Base-by-base conservation (phyloP, 2,113 vertebrate genomes). In the Pantherophis guttatus region DNA sequence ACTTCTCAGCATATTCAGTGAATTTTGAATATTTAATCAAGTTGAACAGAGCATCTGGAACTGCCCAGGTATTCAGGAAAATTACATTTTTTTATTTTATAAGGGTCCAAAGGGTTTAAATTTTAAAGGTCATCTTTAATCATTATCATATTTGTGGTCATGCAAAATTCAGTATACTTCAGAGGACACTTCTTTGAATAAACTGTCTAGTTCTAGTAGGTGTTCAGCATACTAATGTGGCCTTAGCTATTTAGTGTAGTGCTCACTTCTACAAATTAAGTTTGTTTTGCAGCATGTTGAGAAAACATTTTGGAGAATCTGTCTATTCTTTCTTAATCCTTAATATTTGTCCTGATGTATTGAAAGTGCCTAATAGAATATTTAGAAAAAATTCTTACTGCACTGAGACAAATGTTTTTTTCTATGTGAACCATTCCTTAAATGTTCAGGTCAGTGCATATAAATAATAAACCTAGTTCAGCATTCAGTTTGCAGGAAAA, bases 401-500 rank as follows among this genome's bases (percentile, higher is more conserved):
- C 48, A 24, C 52, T 39, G 55, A 94, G 52, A 93, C 21, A 94
- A 90, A 86, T 90, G 75, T 15, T 44, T n/a, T 5, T 89, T 8
- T 93, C 54, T 55, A 91, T 94, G 55, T 92, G 21, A 70, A 44
- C 92, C 48, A 86, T 92, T n/a, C 11, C 91, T 29, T 92, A 91
- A 44, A 44, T 70, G 8, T 92, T 88, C 54, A 58, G 29, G 59
- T 33, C 0, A 17, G 89, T 90, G 3, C 33, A 75, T 59, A 48
- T 62, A 90, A 88, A 21, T 0, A 0, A 95, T 92, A 50, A 39
- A 9, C 33, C 24, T 90, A 13, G n/a, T 23, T 59, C 53, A 59
- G 24, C 2, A 5, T 91, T 59, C 81, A 81, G 44, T 55, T 54
- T 88, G 55, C 52, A 88, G 33, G 5, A 17, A 44, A 24, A 3